phyloP scores from a whole-genome alignment of 1,140 invertebrate genomes.

The Bilobella aurantiaca region DNA sequence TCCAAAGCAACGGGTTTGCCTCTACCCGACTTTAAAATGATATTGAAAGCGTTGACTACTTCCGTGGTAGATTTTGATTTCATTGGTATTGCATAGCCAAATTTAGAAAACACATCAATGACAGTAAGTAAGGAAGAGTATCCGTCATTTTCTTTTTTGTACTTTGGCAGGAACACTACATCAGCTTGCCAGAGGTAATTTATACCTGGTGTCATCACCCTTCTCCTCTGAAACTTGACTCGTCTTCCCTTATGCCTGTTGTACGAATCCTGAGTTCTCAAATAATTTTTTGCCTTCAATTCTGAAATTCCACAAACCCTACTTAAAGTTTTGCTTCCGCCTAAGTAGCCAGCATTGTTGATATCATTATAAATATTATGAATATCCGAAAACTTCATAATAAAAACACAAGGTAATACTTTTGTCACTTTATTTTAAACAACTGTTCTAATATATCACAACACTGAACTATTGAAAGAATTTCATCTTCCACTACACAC shows the following conservation, averaged over 20 bases:
- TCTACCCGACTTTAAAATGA: neutral
- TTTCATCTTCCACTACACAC: neutral
- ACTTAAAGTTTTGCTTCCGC: neutral
- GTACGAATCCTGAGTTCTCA: constrained; percentile 44
- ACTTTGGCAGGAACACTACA: constrained; percentile 46
- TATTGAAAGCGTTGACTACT: constrained; percentile 10
- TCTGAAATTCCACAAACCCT: neutral
- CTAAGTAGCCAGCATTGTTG: neutral
- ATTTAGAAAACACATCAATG: constrained; percentile 14
- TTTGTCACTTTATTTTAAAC: neutral
- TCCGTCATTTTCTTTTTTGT: constrained; percentile 8
- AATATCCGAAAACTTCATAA: no score
- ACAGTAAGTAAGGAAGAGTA: constrained; percentile 14
- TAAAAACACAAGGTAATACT: neutral
- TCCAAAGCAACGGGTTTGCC: constrained; percentile 10
- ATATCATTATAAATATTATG: neutral
- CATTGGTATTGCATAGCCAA: constrained; percentile 12
- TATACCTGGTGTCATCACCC: neutral
- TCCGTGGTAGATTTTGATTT: constrained; percentile 18
- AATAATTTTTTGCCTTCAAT: constrained; percentile 39
- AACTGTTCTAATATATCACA: neutral
- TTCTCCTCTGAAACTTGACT: constrained; percentile 1
- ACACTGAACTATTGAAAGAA: neutral
- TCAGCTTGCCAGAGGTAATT: constrained; percentile 52
- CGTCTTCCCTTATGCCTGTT: constrained; percentile 1